A percentile compares a stretch with the other conserved stretches of the same genome.
Evolutionary conservation across 2,888 invertebrate genomes (phyloP).

Genomic region (Drosophila helvetica): DNA sequence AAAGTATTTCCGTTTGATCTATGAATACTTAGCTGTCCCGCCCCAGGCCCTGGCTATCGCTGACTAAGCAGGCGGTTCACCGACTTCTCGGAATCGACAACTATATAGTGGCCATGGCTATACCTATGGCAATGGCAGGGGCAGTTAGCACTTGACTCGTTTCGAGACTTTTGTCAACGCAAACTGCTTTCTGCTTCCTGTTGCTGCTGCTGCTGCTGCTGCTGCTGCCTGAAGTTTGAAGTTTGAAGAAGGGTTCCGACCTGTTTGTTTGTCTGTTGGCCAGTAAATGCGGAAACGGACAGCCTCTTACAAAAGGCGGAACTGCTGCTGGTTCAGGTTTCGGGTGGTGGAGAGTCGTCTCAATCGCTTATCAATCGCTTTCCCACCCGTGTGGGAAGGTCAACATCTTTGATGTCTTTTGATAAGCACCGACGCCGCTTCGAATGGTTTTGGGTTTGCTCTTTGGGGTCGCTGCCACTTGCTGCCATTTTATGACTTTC

Average conservation of each 20-base stretch:
- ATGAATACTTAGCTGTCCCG: no score
- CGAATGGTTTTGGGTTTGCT: no score
- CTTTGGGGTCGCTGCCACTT: slow-evolving; percentile 1
- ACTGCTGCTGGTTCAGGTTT: slow-evolving; percentile 30
- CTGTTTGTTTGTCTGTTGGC: background rate
- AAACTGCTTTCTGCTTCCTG: background rate
- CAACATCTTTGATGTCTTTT: slow-evolving; percentile 61
- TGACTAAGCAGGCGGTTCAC: slow-evolving; percentile 48
- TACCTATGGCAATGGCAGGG: background rate
- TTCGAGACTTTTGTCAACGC: background rate
- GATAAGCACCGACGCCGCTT: slow-evolving; percentile 18
- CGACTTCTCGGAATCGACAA: slow-evolving; percentile 20
- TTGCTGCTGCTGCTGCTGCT: background rate
- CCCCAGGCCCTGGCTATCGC: slow-evolving; percentile 22
- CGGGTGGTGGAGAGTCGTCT: background rate
- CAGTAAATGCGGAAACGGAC: background rate
- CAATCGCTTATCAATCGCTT: slow-evolving; percentile 35
- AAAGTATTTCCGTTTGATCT: slow-evolving; percentile 71
- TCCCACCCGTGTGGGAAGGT: slow-evolving; percentile 54
- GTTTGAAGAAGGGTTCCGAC: background rate
- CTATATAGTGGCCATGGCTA: background rate
- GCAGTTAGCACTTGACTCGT: background rate
- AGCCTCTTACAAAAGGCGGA: slow-evolving; percentile 62
- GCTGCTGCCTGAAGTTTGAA: background rate
- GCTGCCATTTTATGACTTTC: slow-evolving; percentile 11